Evolutionary conservation across 2,888 invertebrate genomes (phyloP).

Genomic region (Perithous albicinctus): DNA sequence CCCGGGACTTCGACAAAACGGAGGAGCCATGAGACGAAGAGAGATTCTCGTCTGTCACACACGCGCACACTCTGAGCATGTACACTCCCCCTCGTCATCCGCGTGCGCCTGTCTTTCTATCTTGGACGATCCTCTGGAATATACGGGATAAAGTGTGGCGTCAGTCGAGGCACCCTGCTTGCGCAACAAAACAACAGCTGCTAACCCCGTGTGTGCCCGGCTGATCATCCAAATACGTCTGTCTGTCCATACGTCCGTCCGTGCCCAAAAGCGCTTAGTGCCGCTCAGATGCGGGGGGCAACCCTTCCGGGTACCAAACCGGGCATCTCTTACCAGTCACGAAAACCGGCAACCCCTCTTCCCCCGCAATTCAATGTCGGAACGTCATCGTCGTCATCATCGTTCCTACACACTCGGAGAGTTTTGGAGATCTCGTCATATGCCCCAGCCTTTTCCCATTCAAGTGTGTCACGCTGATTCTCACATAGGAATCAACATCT

Average conservation of each 20-base stretch:
- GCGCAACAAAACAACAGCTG: constrained; percentile 84
- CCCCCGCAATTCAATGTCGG: constrained; percentile 20
- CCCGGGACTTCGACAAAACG: constrained; percentile 10
- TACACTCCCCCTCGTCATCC: constrained; percentile 70
- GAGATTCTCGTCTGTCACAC: constrained; percentile 66
- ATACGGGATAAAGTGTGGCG: constrained; percentile 18
- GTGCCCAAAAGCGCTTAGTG: constrained; percentile 52
- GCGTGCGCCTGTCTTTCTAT: constrained; percentile 46
- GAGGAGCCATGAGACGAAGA: neutral
- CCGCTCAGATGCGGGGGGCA: constrained; percentile 70
- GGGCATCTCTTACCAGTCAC: constrained; percentile 49
- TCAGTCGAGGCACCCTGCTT: constrained; percentile 72
- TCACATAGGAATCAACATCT: constrained; percentile 45
- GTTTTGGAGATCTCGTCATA: constrained; percentile 41
- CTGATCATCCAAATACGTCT: constrained; percentile 79
- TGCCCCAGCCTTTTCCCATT: constrained; percentile 44
- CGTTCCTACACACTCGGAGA: constrained; percentile 37
- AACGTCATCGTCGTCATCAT: constrained; percentile 66
- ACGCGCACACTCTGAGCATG: constrained; percentile 76
- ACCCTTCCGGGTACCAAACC: constrained; percentile 72
- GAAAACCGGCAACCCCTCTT: constrained; percentile 47
- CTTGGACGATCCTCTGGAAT: constrained; percentile 45
- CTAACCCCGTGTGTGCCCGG: constrained; percentile 64
- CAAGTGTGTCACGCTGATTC: constrained; percentile 27
- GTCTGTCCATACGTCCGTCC: constrained; percentile 59